Evolutionary conservation across 2,113 vertebrate genomes (phyloP).

Genomic region (Engystomops pustulosus): DNA sequence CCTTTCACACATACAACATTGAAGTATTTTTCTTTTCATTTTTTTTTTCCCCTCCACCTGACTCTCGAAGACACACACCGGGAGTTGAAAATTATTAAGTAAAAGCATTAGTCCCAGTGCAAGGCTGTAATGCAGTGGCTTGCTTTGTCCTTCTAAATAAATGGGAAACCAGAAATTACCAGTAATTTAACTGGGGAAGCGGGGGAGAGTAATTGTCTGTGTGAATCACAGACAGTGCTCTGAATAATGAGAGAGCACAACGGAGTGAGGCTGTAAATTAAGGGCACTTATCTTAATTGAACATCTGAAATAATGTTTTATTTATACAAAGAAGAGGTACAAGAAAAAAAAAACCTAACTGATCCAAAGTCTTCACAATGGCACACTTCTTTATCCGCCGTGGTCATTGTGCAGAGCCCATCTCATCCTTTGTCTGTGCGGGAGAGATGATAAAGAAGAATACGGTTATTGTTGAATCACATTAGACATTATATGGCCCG

Average conservation of each 20-base stretch:
- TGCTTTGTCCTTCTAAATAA: conserved; percentile 77
- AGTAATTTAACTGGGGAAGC: conserved; percentile 74
- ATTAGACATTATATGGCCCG: conserved; percentile 37
- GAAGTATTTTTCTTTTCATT: conserved; percentile 7
- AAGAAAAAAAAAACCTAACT: conserved; percentile 60
- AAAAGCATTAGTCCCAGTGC: conserved; percentile 67
- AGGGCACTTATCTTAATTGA: conserved; percentile 84
- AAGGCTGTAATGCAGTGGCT: conserved; percentile 62
- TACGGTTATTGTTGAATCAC: conserved; percentile 2
- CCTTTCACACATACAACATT: conserved; percentile 39
- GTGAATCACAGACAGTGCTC: conserved; percentile 69
- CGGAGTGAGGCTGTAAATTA: conserved; percentile 81
- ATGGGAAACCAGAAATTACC: conserved; percentile 79
- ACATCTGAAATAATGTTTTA: conserved; percentile 82
- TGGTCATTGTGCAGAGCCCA: conserved; percentile 5
- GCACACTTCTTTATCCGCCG: conserved; percentile 35
- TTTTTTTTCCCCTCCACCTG: neutral
- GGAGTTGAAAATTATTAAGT: conserved; percentile 63
- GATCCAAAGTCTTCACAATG: conserved; percentile 54
- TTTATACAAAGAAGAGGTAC: conserved; percentile 78
- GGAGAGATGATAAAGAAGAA: conserved; percentile 2
- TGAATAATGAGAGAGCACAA: conserved; percentile 77
- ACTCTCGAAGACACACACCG: conserved; percentile 55
- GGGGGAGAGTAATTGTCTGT: conserved; percentile 78
- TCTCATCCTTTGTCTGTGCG: neutral